A percentile compares a stretch with the other conserved stretches of the same genome.
These are phyloP conservation scores for Philotrypesis tridentata DNA, from an alignment of 1,140 invertebrate genomes.

Conservation along the genomic window DNA sequence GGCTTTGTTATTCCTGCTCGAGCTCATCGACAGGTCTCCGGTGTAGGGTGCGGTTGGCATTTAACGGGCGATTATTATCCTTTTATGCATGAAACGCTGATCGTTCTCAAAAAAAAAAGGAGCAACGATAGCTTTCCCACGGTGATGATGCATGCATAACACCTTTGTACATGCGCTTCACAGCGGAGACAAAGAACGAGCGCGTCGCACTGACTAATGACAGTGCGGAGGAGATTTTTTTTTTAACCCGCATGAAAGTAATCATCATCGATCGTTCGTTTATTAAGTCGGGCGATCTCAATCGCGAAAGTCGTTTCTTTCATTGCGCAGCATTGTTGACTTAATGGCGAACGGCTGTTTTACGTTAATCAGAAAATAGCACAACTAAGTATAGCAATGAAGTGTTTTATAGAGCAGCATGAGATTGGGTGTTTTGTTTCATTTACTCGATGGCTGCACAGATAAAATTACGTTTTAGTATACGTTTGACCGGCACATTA, in stretches of 20 bases:
- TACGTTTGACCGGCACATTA: no score
- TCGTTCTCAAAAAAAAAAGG: background rate
- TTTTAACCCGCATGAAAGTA: background rate
- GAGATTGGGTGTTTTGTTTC: no score
- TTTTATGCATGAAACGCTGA: background rate
- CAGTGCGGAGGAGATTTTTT: background rate
- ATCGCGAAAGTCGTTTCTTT: no score
- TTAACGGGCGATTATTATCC: background rate
- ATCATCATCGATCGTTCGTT: background rate
- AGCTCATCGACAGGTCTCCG: background rate
- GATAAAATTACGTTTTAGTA: no score
- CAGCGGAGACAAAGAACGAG: background rate
- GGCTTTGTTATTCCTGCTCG: background rate
- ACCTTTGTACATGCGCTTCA: background rate
- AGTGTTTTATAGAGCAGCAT: no score
- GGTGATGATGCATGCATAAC: background rate
- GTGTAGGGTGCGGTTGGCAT: no score
- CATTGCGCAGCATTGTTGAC: no score
- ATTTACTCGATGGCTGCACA: no score
- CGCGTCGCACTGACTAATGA: background rate
- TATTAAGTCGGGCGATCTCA: no score
- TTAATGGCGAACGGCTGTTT: no score
- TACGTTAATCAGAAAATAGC: no score
- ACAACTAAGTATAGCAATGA: no score
- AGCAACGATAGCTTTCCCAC: background rate